Conservation (phyloP, 2,888 invertebrate genomes). For the Hirtodrosophila duncani region DNA sequence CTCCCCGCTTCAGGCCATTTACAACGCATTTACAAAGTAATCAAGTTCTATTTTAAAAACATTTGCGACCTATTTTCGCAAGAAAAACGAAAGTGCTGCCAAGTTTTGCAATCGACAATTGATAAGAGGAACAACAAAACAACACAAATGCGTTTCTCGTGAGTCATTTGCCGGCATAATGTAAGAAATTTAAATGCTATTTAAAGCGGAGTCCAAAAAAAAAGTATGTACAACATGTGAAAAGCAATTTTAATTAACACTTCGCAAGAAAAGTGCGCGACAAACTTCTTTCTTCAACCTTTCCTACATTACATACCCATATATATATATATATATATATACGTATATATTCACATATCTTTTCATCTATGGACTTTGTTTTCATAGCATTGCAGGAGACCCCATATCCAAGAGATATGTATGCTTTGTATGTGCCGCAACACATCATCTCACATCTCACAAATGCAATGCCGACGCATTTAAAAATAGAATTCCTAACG, state of each 20-base stretch:
- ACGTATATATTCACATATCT: slow-evolving; percentile 6
- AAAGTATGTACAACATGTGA: slow-evolving; percentile 34
- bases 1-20: too few species aligned
- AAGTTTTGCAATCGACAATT: slow-evolving; percentile 31
- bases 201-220: slow-evolving; percentile 25
- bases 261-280: slow-evolving; percentile 36
- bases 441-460: too few species aligned
- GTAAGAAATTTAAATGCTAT: slow-evolving; percentile 35
- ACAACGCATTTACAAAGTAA: slow-evolving; percentile 18
- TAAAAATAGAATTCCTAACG: slow-evolving; percentile 66
- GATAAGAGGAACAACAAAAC: slow-evolving; percentile 32
- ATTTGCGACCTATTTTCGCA: slow-evolving; percentile 49
- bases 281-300: slow-evolving; percentile 39
- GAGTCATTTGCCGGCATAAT: slow-evolving; percentile 51
- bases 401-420: slow-evolving; percentile 30
- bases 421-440: slow-evolving; percentile 12
- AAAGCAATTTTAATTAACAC: slow-evolving; percentile 48
- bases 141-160: slow-evolving; percentile 31
- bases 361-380: slow-evolving; percentile 31
- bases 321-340: too few species aligned
- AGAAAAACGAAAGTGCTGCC: background rate
- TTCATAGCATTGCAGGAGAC: slow-evolving; percentile 43
- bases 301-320: too few species aligned
- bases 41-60: slow-evolving; percentile 43
- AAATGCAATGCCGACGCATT: slow-evolving; percentile 44